Percentiles rank a stretch among this genome's conserved stretches.
Conservation (phyloP, 2,888 invertebrate genomes). For the Siphonodentalium dalli region DNA sequence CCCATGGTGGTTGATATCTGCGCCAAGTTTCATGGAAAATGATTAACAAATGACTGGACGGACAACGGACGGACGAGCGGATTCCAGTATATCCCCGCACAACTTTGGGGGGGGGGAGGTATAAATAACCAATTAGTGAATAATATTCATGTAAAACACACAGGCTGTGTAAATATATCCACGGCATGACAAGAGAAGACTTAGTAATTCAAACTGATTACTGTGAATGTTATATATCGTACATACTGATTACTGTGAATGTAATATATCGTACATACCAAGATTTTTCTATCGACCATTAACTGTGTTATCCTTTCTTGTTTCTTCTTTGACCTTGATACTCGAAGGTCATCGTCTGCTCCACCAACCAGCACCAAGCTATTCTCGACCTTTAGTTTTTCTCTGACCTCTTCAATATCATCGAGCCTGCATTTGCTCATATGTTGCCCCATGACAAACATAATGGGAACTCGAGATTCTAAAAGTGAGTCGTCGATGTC, state of each 20-base stretch:
- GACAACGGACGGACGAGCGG: too few species aligned
- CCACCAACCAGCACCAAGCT: constrained; percentile 80
- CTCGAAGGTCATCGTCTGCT: constrained; percentile 78
- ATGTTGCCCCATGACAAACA: constrained; percentile 82
- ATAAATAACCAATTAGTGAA: too few species aligned
- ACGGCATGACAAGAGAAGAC: too few species aligned
- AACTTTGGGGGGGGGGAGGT: too few species aligned
- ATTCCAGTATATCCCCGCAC: too few species aligned
- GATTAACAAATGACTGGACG: too few species aligned
- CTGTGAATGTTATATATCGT: too few species aligned
- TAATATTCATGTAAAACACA: too few species aligned
- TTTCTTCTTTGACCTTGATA: constrained; percentile 75
- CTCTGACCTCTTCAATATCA: constrained; percentile 79
- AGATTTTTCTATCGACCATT: constrained; percentile 80
- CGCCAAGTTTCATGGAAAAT: too few species aligned
- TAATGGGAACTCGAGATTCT: constrained; percentile 76
- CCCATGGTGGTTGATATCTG: too few species aligned
- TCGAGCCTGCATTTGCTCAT: constrained; percentile 72
- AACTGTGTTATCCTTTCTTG: constrained; percentile 80
- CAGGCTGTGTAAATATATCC: too few species aligned
- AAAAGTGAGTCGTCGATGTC: constrained; percentile 79
- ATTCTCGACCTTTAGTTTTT: constrained; percentile 79
- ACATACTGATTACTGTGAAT: neutral
- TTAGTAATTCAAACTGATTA: too few species aligned
- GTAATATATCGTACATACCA: constrained; percentile 64